Base-by-base conservation (phyloP, 2,888 invertebrate genomes). In the Drosophila pegasa region DNA sequence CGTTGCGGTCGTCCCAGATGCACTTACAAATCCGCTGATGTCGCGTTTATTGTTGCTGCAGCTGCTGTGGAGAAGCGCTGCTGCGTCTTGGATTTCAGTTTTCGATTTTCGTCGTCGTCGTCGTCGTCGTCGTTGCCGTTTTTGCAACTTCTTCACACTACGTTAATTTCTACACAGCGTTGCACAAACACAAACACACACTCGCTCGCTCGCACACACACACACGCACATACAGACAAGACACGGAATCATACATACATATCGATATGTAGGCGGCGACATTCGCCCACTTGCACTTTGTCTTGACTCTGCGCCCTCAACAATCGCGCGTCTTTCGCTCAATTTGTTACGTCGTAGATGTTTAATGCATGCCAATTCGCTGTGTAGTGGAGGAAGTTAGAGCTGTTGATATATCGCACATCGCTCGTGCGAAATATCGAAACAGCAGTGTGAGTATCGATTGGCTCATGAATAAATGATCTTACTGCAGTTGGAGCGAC, bases 81-180 rank as follows among this genome's bases (percentile, higher is more conserved):
- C 60, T 50, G 58, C 48, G 50, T 37, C 40, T 64, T 59, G 58
- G 18, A 54, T 54, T 62, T 47, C 16, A 29, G 47, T 61, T 59
- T 63, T 41, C 38, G 52, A 55, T 61, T 67, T 67, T 68, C 60
- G 55, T 68, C 48, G 41, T 61, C 48, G n/a, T n/a, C n/a, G n/a
- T n/a, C n/a, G n/a, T n/a, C n/a, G n/a, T n/a, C n/a, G n/a, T 68
- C 60, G 55, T 68, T 43, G 41, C 59, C 48, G 74, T 73, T 79
- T 77, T 71, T 77, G 80, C 77, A 73, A 77, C 67, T 71, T 64
- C 64, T 80, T 80, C 78, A 78, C 80, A 81, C 84, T 75, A 67
- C 80, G 78, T 75, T 83, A 81, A 80, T 81, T 81, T 83, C 72
- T 59, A 83, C 75, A 80, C 80, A 82, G 74, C 74, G 73, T 69